Conservation (phyloP, 2,888 invertebrate genomes). For the Ennomos erosarius region DNA sequence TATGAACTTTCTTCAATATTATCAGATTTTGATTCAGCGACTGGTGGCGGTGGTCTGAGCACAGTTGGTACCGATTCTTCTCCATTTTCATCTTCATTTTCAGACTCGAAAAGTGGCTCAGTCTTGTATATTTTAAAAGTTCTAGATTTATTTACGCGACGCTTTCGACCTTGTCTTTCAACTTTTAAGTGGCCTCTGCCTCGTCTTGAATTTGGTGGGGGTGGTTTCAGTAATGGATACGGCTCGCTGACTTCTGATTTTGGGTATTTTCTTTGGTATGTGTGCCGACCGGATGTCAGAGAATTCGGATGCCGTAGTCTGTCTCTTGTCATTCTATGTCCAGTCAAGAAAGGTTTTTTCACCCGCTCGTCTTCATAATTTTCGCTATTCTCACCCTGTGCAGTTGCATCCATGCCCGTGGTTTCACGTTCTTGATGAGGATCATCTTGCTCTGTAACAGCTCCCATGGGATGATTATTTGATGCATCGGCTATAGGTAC, state of each 20-base stretch:
- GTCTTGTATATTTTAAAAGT: slow-evolving; percentile 62
- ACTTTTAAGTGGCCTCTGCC: slow-evolving; percentile 56
- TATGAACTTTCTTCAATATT: slow-evolving; percentile 30
- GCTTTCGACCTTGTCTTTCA: slow-evolving; percentile 62
- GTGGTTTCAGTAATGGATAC: slow-evolving; percentile 76
- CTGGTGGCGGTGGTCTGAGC: slow-evolving; percentile 62
- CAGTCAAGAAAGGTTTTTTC: slow-evolving; percentile 54
- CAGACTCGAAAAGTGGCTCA: slow-evolving; percentile 70
- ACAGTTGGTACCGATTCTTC: slow-evolving; percentile 58
- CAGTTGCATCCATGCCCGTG: slow-evolving; percentile 58
- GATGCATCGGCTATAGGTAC: slow-evolving; percentile 75
- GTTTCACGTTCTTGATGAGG: slow-evolving; percentile 59
- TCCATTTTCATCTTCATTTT: slow-evolving; percentile 52
- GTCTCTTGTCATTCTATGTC: slow-evolving; percentile 54
- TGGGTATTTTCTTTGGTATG: slow-evolving; percentile 66
- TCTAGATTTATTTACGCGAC: slow-evolving; percentile 66
- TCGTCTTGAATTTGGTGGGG: slow-evolving; percentile 62
- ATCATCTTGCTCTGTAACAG: slow-evolving; percentile 77
- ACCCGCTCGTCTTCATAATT: slow-evolving; percentile 60
- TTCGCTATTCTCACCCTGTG: slow-evolving; percentile 56
- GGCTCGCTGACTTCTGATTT: slow-evolving; percentile 68
- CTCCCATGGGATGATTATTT: slow-evolving; percentile 76
- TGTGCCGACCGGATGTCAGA: slow-evolving; percentile 55
- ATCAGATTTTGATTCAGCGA: slow-evolving; percentile 62
- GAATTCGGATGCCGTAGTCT: slow-evolving; percentile 66